Evolutionary conservation across 2,888 invertebrate genomes (phyloP).

Genomic region (Meiosimyza platycephala): DNA sequence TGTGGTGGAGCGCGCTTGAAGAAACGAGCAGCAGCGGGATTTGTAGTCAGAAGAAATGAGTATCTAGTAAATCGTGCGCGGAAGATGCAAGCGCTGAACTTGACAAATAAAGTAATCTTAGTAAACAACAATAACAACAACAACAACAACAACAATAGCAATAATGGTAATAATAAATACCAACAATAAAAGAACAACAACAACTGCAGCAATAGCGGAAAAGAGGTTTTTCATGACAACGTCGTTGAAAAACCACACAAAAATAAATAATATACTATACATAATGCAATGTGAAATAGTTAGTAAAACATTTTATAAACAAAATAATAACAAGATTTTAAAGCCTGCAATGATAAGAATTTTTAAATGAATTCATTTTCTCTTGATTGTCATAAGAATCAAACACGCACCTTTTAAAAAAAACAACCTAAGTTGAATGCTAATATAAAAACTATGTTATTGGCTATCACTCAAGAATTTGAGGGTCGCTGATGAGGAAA

Average conservation of each 20-base stretch:
- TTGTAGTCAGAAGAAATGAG: background rate
- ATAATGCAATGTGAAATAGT: too few species aligned
- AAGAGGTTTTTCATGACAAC: slow-evolving; percentile 14
- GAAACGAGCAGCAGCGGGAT: background rate
- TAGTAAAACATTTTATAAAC: too few species aligned
- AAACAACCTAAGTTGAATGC: too few species aligned
- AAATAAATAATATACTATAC: background rate
- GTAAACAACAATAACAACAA: background rate
- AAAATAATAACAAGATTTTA: too few species aligned
- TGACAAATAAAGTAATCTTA: slow-evolving; percentile 17
- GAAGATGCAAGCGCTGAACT: slow-evolving; percentile 3
- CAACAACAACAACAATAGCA: too few species aligned
- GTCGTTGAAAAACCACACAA: background rate
- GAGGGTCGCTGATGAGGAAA: too few species aligned
- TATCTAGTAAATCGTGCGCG: background rate
- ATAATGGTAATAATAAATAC: background rate
- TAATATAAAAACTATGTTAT: too few species aligned
- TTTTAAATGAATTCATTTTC: too few species aligned
- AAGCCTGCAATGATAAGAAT: too few species aligned
- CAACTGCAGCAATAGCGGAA: background rate
- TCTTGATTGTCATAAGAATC: too few species aligned
- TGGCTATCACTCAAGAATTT: too few species aligned
- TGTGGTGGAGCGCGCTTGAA: background rate
- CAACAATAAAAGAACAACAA: background rate
- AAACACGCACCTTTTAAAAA: too few species aligned